phyloP scores from a whole-genome alignment of 2,113 vertebrate genomes.

The Phaethornis superciliosus region DNA sequence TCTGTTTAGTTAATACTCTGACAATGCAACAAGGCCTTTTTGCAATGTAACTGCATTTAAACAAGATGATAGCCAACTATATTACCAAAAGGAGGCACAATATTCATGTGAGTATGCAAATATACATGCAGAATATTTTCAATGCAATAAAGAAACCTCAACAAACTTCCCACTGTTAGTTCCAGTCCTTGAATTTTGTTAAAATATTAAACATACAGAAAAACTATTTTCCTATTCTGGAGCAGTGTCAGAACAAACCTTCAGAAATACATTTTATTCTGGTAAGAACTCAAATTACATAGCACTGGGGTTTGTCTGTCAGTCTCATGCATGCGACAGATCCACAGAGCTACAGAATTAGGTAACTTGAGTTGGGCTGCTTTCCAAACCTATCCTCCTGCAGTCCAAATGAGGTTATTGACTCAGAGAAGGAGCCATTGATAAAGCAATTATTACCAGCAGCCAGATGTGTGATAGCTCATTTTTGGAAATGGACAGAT shows the following conservation, averaged over 20 bases:
- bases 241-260: neutral
- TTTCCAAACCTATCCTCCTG: neutral
- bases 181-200: neutral
- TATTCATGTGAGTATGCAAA: neutral
- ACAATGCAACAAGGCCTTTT: neutral
- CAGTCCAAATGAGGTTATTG: conserved; percentile 59
- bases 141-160: neutral
- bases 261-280: neutral
- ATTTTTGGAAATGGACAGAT: conserved; percentile 64
- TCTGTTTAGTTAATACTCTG: neutral
- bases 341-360: neutral
- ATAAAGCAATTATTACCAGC: conserved; percentile 52
- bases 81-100: neutral
- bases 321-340: neutral
- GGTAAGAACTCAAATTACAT: neutral
- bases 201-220: neutral
- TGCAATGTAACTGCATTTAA: neutral
- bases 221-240: neutral
- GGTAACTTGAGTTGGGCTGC: neutral
- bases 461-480: conserved; percentile 64
- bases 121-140: neutral
- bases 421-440: conserved; percentile 51
- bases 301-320: neutral
- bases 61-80: neutral
- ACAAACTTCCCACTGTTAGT: neutral